These are phyloP conservation scores for Tylochromis polylepis DNA, from an alignment of 2,113 vertebrate genomes.

Conservation along the genomic window DNA sequence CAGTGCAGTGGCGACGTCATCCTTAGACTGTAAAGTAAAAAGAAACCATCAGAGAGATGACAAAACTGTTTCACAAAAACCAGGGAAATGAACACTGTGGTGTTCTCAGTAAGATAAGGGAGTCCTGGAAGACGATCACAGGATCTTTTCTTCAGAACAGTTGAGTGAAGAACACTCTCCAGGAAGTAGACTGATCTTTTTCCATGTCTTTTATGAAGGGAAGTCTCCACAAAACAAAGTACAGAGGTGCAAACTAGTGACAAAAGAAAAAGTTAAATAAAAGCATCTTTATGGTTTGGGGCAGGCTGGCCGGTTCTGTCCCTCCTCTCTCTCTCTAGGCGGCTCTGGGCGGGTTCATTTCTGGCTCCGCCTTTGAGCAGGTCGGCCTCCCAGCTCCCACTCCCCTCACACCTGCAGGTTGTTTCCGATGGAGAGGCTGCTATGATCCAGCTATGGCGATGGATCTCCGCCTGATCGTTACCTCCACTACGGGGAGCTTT, in stretches of 20 bases:
- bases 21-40: background rate
- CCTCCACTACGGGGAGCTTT: background rate
- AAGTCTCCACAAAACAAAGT: background rate
- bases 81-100: background rate
- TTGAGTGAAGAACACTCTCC: background rate
- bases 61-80: background rate
- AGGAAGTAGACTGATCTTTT: background rate
- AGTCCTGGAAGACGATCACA: background rate
- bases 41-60: background rate
- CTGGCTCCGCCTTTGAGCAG: background rate
- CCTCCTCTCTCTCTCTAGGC: background rate
- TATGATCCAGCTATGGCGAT: rapidly evolving
- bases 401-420: background rate
- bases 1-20: background rate
- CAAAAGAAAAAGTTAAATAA: background rate
- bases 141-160: background rate
- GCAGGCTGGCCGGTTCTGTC: background rate
- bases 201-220: background rate
- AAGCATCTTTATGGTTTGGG: background rate
- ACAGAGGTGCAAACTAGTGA: background rate
- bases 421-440: background rate
- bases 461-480: background rate
- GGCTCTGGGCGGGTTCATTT: background rate
- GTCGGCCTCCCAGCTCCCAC: background rate
- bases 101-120: background rate